phyloP scores from a whole-genome alignment of 2,888 invertebrate species.

The Pseudolycoriella hygida region DNA sequence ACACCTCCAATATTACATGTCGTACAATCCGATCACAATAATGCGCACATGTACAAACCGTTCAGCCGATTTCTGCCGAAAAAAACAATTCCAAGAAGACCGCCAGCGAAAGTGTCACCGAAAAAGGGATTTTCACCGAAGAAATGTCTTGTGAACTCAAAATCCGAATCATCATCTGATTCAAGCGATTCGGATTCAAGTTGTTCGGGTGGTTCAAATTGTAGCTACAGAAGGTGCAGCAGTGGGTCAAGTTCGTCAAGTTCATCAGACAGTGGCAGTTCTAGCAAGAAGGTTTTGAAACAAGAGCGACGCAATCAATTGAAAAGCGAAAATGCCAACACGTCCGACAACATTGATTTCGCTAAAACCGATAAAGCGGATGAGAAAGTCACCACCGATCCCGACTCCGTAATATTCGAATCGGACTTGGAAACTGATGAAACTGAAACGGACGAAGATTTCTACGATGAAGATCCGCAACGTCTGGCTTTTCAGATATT shows the following conservation, averaged over 20 bases:
- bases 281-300: slow-evolving; percentile 22
- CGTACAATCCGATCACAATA: slow-evolving; percentile 56
- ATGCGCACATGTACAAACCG: slow-evolving; percentile 35
- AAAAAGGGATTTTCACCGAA: background rate
- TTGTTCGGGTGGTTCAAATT: slow-evolving; percentile 69
- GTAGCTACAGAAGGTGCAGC: slow-evolving; percentile 60
- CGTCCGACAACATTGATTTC: slow-evolving; percentile 28
- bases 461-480: slow-evolving; percentile 71
- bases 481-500: slow-evolving; percentile 50
- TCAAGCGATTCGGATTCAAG: slow-evolving; percentile 65
- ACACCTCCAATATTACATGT: slow-evolving; percentile 31
- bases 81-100: background rate
- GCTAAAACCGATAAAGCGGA: slow-evolving; percentile 24
- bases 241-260: slow-evolving; percentile 40
- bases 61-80: background rate
- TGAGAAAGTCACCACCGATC: slow-evolving; percentile 16
- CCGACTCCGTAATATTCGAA: slow-evolving; percentile 50
- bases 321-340: slow-evolving; percentile 17
- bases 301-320: slow-evolving; percentile 12
- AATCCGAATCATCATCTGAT: slow-evolving; percentile 45
- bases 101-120: background rate
- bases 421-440: slow-evolving; percentile 73
- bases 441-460: slow-evolving; percentile 74
- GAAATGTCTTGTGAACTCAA: slow-evolving; percentile 30
- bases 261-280: slow-evolving; percentile 30